Evolutionary conservation across 2,888 invertebrate genomes (phyloP), one percentile per base, ranked within the genome.

Genomic region (Podabrus alpinus): DNA sequence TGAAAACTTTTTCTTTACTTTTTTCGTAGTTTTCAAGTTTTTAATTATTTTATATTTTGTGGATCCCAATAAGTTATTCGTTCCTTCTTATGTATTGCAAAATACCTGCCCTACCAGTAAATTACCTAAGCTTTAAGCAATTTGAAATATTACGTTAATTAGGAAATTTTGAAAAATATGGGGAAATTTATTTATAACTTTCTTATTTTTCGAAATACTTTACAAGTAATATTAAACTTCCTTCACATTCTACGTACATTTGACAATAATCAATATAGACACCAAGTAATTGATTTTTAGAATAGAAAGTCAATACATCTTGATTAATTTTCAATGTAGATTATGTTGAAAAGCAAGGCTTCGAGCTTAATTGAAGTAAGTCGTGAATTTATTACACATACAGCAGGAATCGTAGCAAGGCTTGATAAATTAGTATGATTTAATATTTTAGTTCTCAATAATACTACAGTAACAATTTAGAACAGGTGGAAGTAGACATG

Each of bases 311-410:
- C 68, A 71, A 59, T 72, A 71, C 71, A 67, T 25, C 64, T 72
- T 69, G 71, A 75, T 75, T 75, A 71, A 68, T 68, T 69, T 45
- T 59, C 24, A 71, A 71, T 75, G 16, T 24, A 64, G 16, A 24
- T 29, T 10, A 11, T 68, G 75, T 64, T 69, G 59, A 62, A 68
- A 74, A 29, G 73, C 24, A 59, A 69, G 60, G 17, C 71, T 73
- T 45, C 5, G n/a, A 45, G 45, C 45, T 45, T 45, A 45, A 45
- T 45, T 45, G 45, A 45, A 45, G n/a, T 45, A 45, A 45, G n/a
- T n/a, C 9, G 45, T 45, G 7, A 45, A 45, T 45, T 45, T 45
- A 45, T 45, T 45, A 45, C 45, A 7, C n/a, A n/a, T 45, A 45
- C n/a, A n/a, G 45, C 45, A 45, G 13, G 7, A 45, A 45, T 45